Evolutionary conservation across 35 echinoderm and acorn worm species (phyloP), one percentile per base, ranked within the genome.

Genomic region (Lytechinus pictus): DNA sequence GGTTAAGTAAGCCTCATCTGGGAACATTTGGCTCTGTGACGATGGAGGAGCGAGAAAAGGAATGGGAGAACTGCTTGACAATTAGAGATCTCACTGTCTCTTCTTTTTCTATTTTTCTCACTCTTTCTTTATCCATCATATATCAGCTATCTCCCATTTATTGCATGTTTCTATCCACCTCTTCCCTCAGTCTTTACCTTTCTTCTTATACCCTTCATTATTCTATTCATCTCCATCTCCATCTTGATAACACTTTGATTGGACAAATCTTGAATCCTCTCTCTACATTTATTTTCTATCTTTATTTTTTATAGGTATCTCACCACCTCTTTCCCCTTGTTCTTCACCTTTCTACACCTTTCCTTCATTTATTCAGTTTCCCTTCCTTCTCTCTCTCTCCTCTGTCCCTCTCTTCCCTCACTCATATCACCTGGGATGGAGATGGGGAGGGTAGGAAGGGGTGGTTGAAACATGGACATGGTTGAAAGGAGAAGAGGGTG

Each of bases 1-100:
- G 91, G 91, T 93, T 93, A 93, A 93, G 91, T 93, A 93, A 93
- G 91, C 91, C 91, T 54, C 91, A 93, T 93, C 91, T 11, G 91
- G 91, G 91, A 57, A n/a, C 54, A 53, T 33, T 53, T 89, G 87
- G 28, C 87, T 53, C 27, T 89, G 52, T 19, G 87, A 89, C 87
- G 52, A 89, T 33, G 52, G 87, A 44, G 9, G 87, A 53, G 87
- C 44, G 61, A 71, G 61, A 89, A 53, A 89, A 89, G 19, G 87
- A 89, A 89, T 33, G 28, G 87, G 87, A 24, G 87, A 89, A 53
- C 52, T 89, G 87, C 87, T 89, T 89, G 87, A 44, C 87, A 89
- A 29, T 33, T 89, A 29, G 87, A 89, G 24, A 89, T 27, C 27
- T 89, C 87, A 11, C 87, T 29, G 28, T 24, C 52, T 89, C 51